A percentile compares a stretch with the other conserved stretches of the same genome.
These are phyloP conservation scores for Bos javanicus DNA, from an alignment of 2,113 vertebrate genomes.

Conservation along the genomic window DNA sequence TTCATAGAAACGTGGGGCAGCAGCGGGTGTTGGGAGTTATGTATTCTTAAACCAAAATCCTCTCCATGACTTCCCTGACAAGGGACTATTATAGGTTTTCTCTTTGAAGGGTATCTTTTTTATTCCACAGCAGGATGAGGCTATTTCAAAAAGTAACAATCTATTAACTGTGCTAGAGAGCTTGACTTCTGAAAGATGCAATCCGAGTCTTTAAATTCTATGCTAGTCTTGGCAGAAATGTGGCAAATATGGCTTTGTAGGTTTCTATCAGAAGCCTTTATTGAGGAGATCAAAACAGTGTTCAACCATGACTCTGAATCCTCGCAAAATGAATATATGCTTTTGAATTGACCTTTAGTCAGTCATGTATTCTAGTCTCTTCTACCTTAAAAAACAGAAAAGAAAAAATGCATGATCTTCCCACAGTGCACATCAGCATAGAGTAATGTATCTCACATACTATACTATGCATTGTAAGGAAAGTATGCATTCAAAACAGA, in stretches of 20 bases:
- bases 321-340: background rate
- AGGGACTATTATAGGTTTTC: background rate
- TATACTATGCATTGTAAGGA: background rate
- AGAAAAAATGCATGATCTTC: background rate
- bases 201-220: background rate
- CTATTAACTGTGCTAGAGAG: background rate
- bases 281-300: background rate
- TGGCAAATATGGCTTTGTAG: background rate
- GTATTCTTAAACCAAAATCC: background rate
- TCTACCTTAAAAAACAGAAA: background rate
- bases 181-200: background rate
- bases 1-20: background rate
- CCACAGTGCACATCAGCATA: background rate
- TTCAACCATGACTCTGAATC: background rate
- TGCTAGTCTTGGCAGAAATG: background rate
- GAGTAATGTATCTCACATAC: background rate
- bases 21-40: background rate
- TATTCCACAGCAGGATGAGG: background rate
- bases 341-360: background rate
- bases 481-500: background rate
- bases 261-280: background rate
- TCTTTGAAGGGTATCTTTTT: background rate
- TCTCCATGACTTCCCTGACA: background rate
- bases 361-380: background rate
- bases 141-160: constrained; percentile 27